Evolutionary conservation across 2,888 invertebrate species (phyloP).

Genomic region (Conomelus anceps): DNA sequence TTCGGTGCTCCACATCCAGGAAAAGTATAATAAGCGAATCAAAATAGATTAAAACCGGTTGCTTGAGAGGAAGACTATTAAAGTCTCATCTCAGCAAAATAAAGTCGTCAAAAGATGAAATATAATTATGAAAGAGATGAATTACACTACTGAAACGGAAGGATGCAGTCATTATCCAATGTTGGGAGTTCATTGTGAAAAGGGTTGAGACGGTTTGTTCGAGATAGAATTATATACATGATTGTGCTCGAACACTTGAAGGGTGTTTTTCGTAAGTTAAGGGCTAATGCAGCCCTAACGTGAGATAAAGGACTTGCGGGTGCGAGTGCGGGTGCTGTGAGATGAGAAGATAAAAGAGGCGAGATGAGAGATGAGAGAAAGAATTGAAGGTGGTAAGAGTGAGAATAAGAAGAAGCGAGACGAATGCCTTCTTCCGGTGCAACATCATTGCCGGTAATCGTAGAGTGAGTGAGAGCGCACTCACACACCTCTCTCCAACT

Average conservation of each 20-base stretch:
- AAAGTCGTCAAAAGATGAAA: not conserved
- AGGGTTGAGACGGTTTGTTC: not conserved
- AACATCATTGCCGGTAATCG: slow-evolving; percentile 5
- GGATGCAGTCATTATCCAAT: not conserved
- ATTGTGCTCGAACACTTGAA: not conserved
- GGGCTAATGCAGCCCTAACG: not conserved
- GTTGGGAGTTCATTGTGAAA: not conserved
- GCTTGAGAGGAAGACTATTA: not conserved
- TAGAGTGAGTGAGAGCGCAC: not conserved
- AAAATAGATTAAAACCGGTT: not conserved
- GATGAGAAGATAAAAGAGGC: not conserved
- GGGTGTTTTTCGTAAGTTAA: not conserved
- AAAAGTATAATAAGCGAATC: not conserved
- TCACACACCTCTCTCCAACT: no score
- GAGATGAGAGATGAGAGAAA: slow-evolving; percentile 8
- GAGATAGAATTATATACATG: not conserved
- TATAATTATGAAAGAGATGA: not conserved
- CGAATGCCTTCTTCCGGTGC: slow-evolving; percentile 10
- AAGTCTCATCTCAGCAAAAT: not conserved
- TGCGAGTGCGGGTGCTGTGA: not conserved
- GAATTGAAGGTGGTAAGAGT: not conserved
- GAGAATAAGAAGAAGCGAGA: not conserved
- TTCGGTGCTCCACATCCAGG: not conserved
- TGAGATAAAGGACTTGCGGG: not conserved
- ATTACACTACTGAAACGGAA: not conserved